These are phyloP conservation scores for Augiades crinisus DNA, from an alignment of 2,888 invertebrate species.

Conservation along the genomic window DNA sequence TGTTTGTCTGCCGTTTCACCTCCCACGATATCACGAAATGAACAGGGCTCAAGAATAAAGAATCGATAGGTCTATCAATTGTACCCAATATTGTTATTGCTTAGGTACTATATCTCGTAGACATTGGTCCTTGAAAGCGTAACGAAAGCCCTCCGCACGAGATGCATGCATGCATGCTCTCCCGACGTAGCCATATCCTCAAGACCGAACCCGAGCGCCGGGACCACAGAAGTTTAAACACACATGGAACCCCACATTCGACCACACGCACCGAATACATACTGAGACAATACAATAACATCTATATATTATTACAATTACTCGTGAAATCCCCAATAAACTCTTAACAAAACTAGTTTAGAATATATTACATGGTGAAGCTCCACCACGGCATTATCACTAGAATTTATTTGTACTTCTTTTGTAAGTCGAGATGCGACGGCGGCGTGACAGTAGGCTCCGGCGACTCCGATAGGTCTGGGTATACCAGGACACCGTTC, in stretches of 20 bases:
- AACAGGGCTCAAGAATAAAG: conserved; percentile 5
- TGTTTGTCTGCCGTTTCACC: not conserved
- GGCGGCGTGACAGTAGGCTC: too few species aligned
- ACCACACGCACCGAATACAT: not conserved
- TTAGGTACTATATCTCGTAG: conserved; percentile 20
- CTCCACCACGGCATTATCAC: conserved; percentile 13
- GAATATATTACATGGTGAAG: conserved; percentile 19
- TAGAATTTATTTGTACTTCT: conserved; percentile 25
- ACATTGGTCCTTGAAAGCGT: conserved; percentile 26
- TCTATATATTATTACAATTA: conserved; percentile 13
- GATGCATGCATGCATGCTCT: not conserved
- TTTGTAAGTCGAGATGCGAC: conserved; percentile 5
- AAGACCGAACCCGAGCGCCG: conserved; percentile 9
- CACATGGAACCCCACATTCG: conserved; percentile 23
- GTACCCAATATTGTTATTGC: conserved; percentile 15
- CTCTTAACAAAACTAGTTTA: conserved; percentile 24
- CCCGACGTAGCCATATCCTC: conserved; percentile 2
- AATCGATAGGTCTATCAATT: not conserved
- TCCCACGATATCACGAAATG: conserved; percentile 1
- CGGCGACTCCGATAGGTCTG: too few species aligned
- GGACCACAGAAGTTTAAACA: not conserved
- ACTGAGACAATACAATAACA: conserved; percentile 14
- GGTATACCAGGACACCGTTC: too few species aligned
- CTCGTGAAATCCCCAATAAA: conserved; percentile 3
- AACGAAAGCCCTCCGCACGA: conserved; percentile 6